Evolutionary conservation across 2,113 vertebrate species (phyloP).

Genomic region (Ammospiza nelsoni): DNA sequence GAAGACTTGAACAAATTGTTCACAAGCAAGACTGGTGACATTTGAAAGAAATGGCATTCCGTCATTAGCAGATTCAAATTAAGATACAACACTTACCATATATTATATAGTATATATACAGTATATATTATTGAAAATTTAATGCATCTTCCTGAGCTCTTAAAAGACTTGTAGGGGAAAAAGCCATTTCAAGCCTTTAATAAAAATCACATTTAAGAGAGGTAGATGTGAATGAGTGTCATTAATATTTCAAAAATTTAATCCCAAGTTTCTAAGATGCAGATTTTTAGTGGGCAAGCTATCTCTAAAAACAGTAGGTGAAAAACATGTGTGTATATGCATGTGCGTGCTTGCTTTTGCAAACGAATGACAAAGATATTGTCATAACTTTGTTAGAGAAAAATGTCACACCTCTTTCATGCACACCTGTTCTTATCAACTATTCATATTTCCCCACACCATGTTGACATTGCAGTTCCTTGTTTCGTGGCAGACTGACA

Average conservation of each 20-base stretch:
- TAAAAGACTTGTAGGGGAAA: not conserved
- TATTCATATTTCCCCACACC: not conserved
- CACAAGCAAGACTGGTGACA: not conserved
- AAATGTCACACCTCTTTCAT: not conserved
- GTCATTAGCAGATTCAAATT: not conserved
- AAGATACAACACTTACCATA: conserved; percentile 37
- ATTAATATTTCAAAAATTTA: conserved; percentile 25
- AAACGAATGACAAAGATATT: not conserved
- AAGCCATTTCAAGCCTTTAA: conserved; percentile 46
- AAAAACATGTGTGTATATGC: not conserved
- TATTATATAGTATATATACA: not conserved
- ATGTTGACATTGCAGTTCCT: conserved; percentile 9
- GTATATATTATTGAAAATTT: conserved; percentile 59
- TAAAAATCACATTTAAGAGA: not conserved
- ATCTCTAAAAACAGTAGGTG: not conserved
- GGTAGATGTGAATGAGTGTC: not conserved
- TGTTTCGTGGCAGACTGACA: not conserved
- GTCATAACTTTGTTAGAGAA: not conserved
- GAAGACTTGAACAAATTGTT: not conserved
- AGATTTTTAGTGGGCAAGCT: not conserved
- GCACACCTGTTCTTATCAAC: not conserved
- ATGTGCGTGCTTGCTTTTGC: not conserved
- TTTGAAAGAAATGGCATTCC: conserved; percentile 2
- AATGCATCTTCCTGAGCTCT: not conserved
- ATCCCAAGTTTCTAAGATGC: not conserved